phyloP scores from a whole-genome alignment of 2,113 vertebrate species.

The Hippocampus zosterae region DNA sequence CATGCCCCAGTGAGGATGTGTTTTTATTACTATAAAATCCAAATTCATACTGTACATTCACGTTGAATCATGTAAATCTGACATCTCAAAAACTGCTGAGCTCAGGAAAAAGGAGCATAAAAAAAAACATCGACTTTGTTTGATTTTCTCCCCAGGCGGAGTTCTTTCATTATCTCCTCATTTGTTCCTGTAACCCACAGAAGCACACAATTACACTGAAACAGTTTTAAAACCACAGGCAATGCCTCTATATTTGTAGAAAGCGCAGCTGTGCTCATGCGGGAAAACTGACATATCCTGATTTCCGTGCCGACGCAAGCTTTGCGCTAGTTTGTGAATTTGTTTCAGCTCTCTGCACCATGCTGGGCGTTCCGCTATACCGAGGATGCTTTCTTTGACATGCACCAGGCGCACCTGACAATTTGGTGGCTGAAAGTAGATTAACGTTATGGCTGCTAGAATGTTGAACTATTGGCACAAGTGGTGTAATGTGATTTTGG shows the following conservation, averaged over 20 bases:
- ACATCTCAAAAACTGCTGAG: slow-evolving; percentile 53
- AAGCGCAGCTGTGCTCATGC: too few species aligned
- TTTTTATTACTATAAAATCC: slow-evolving; percentile 28
- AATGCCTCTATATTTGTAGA: neutral
- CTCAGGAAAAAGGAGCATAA: slow-evolving; percentile 49
- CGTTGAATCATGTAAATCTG: slow-evolving; percentile 53
- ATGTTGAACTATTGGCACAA: too few species aligned
- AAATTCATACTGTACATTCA: slow-evolving; percentile 31
- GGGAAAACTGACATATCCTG: too few species aligned
- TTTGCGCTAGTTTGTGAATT: too few species aligned
- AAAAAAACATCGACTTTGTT: slow-evolving; percentile 42
- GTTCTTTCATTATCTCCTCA: slow-evolving; percentile 63
- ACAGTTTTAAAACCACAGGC: neutral
- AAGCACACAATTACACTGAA: neutral
- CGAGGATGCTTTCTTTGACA: too few species aligned
- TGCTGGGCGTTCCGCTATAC: too few species aligned
- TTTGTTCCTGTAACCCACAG: slow-evolving; percentile 43
- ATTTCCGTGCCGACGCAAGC: too few species aligned
- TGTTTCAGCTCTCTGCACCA: too few species aligned
- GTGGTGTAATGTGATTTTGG: too few species aligned
- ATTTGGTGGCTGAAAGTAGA: too few species aligned
- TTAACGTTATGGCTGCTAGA: too few species aligned
- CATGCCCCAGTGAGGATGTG: slow-evolving; percentile 12
- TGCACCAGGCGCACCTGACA: too few species aligned
- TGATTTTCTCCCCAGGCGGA: slow-evolving; percentile 58